These are phyloP conservation scores for Rallus limicola DNA, from an alignment of 2,113 vertebrate species.

Conservation along the genomic window DNA sequence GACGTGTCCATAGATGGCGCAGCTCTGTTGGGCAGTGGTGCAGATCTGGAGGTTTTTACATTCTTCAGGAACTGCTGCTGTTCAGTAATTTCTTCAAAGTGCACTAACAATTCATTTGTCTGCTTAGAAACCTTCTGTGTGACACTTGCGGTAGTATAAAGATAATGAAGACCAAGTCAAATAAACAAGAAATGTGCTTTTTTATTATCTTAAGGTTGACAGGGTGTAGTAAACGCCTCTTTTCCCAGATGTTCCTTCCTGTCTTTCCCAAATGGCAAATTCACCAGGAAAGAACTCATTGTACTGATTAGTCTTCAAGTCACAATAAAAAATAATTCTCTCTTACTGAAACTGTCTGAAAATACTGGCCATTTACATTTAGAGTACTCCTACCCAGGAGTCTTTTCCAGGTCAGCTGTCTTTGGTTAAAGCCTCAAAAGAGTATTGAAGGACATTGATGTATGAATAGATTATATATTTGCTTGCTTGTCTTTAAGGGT, in stretches of 20 bases:
- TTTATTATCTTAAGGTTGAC: slow-evolving; percentile 47
- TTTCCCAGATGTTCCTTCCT: slow-evolving; percentile 41
- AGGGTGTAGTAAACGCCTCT: slow-evolving; percentile 15
- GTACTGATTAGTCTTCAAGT: slow-evolving; percentile 50
- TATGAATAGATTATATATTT: neutral
- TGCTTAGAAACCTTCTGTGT: slow-evolving; percentile 37
- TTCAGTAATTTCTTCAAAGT: slow-evolving; percentile 39
- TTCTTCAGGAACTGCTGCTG: neutral
- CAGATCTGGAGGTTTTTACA: neutral
- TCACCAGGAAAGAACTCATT: slow-evolving; percentile 41
- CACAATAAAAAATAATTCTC: slow-evolving; percentile 43
- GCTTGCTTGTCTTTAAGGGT: neutral
- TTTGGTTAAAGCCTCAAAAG: neutral
- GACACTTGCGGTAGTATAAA: slow-evolving; percentile 45
- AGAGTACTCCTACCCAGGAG: neutral
- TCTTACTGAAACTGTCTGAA: neutral
- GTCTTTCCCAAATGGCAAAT: slow-evolving; percentile 12
- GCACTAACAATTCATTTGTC: slow-evolving; percentile 17
- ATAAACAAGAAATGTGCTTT: slow-evolving; percentile 37
- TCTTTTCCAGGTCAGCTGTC: neutral
- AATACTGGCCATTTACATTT: neutral
- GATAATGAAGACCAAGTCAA: slow-evolving; percentile 63
- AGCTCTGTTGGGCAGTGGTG: neutral
- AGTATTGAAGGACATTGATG: neutral
- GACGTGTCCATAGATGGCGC: slow-evolving; percentile 48